Conservation (phyloP, 2,888 invertebrate species). For the Rhaphigaster nebulosa region DNA sequence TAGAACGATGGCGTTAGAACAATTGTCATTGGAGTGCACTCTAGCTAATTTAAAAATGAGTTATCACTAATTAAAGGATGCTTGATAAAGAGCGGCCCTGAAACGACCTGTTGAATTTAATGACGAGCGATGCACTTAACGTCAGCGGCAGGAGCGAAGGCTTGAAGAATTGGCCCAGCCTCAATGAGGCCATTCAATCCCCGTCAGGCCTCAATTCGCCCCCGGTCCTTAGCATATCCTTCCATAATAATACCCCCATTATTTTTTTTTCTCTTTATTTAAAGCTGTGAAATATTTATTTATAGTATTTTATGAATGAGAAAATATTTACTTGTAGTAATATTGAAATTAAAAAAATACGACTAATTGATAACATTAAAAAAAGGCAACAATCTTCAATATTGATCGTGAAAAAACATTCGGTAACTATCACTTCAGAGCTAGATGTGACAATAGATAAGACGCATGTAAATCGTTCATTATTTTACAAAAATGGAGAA, state of each 20-base stretch:
- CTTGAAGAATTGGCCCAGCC: not conserved
- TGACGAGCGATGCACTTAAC: constrained; percentile 43
- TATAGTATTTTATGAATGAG: not conserved
- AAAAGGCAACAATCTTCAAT: too few relatives aligned
- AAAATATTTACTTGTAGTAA: not conserved
- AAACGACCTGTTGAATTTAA: constrained; percentile 35
- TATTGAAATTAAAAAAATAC: too few relatives aligned
- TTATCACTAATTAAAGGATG: constrained; percentile 43
- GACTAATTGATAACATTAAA: too few relatives aligned
- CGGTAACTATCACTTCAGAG: too few relatives aligned
- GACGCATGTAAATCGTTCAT: too few relatives aligned
- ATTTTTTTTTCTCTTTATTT: not conserved
- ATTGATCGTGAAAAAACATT: too few relatives aligned
- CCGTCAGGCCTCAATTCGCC: not conserved
- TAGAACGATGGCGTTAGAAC: not conserved
- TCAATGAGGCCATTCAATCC: constrained; percentile 27
- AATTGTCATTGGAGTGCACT: not conserved
- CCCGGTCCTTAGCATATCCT: constrained; percentile 14
- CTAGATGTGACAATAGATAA: too few relatives aligned
- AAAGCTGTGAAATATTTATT: not conserved
- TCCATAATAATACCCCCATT: not conserved
- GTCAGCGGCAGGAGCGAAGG: not conserved
- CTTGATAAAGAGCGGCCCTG: not conserved
- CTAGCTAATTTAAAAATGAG: constrained; percentile 19
- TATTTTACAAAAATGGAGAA: too few relatives aligned